Evolutionary conservation across 2,113 vertebrate species (phyloP), one percentile per base, ranked within the genome.

Genomic region (Chamaetylas fuelleborni): DNA sequence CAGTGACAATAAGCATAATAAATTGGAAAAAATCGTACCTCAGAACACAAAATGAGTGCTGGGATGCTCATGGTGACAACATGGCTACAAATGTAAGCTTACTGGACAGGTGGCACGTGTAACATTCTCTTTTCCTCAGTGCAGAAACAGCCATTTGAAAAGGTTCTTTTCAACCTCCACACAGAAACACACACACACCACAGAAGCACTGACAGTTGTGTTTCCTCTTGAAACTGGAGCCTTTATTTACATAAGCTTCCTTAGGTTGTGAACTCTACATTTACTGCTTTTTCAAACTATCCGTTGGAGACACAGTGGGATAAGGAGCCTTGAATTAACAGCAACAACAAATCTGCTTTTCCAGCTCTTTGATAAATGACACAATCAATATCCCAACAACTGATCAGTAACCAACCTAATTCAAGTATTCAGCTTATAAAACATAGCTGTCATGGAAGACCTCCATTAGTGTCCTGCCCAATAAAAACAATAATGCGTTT

Each of bases 401-500:
- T 98, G 98, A 98, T 98, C 97, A 96, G 97, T 97, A 98, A 96
- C 88, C 95, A 95, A 88, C 74, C 93, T 98, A 98, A 98, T 98
- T 97, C 98, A 94, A 98, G 97, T 92, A 97, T 98, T 97, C 97
- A 97, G 98, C 96, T 97, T 98, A 97, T 98, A 98, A 98, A 98
- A 98, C 94, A 97, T 96, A 98, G 96, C 97, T 97, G 97, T 98
- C 96, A 81, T 88, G 95, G 95, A 96, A 97, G 92, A 93, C 95
- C 88, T 98, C 97, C 98, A 98, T 98, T 98, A 98, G 98, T 96
- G 97, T 98, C 98, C 95, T 80, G 94, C 87, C 95, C 97, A 98
- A 98, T 98, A 98, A 98, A 98, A 98, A 92, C 97, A 95, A 98
- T 97, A 98, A 98, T 98, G 97, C 96, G 94, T 98, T 98, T 98